These are phyloP conservation scores for Mesochorus sp. DNA, from an alignment of 2,888 invertebrate species.

Conservation along the genomic window DNA sequence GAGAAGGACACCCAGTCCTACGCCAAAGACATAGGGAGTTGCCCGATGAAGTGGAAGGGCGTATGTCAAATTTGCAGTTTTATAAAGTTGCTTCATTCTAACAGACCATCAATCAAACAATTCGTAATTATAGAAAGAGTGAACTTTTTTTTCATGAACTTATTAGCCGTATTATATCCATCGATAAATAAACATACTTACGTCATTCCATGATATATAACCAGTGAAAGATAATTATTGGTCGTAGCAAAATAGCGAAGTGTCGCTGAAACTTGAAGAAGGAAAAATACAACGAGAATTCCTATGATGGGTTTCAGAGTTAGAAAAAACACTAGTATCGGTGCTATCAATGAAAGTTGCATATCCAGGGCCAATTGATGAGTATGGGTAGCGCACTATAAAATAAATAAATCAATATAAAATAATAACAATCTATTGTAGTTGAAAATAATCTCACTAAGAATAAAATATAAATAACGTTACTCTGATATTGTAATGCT, in stretches of 20 bases:
- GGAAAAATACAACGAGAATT: slow-evolving; percentile 83
- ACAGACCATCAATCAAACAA: neutral
- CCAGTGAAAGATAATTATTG: slow-evolving; percentile 85
- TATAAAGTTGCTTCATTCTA: slow-evolving; percentile 87
- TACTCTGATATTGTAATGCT: no score
- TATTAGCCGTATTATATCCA: neutral
- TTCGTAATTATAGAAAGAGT: no score
- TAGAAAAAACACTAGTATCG: slow-evolving; percentile 86
- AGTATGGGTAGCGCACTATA: slow-evolving; percentile 89
- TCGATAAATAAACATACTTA: slow-evolving; percentile 75
- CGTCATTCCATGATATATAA: slow-evolving; percentile 89
- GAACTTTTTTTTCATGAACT: neutral
- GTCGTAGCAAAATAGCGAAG: slow-evolving; percentile 85
- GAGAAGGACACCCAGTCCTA: slow-evolving; percentile 85
- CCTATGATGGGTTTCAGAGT: slow-evolving; percentile 84
- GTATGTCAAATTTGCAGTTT: slow-evolving; percentile 87
- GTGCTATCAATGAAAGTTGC: slow-evolving; percentile 87
- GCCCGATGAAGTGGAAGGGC: slow-evolving; percentile 86
- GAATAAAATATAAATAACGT: neutral
- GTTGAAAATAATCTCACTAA: neutral
- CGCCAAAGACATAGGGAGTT: slow-evolving; percentile 86
- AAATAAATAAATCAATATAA: slow-evolving; percentile 1
- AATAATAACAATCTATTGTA: no score
- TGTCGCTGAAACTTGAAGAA: slow-evolving; percentile 85
- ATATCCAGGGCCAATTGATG: slow-evolving; percentile 89